Evolutionary conservation across 2,113 vertebrate genomes (phyloP).

Genomic region (Corythornis madagascariensis): DNA sequence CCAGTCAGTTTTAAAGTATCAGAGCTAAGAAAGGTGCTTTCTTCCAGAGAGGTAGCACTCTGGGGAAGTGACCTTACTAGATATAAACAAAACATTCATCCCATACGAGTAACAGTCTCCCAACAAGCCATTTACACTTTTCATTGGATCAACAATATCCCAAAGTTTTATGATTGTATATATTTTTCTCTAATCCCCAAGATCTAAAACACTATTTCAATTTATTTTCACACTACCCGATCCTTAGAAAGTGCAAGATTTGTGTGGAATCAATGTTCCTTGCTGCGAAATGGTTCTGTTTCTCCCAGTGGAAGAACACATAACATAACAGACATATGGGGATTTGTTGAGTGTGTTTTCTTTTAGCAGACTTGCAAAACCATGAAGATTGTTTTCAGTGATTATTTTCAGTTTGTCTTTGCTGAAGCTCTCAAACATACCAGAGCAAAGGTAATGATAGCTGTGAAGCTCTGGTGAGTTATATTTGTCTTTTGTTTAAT

Average conservation of each 20-base stretch:
- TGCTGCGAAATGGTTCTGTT: not conserved
- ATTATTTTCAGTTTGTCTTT: not conserved
- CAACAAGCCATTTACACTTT: not conserved
- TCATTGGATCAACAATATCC: not conserved
- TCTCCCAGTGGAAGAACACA: not conserved
- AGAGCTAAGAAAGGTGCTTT: not conserved
- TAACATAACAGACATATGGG: not conserved
- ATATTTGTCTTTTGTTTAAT: constrained; percentile 23
- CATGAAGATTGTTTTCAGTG: not conserved
- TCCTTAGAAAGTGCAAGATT: not conserved
- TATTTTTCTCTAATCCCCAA: not conserved
- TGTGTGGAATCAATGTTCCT: not conserved
- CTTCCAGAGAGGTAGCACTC: not conserved
- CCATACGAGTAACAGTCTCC: not conserved
- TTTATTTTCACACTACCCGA: not conserved
- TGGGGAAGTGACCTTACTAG: not conserved
- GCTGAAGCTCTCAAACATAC: not conserved
- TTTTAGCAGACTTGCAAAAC: constrained; percentile 10
- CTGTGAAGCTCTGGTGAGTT: constrained; percentile 11
- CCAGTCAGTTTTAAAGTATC: not conserved
- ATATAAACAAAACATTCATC: not conserved
- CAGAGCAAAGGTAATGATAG: constrained; percentile 16
- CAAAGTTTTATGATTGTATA: not conserved
- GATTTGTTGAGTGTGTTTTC: accelerated
- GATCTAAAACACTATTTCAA: not conserved